Evolutionary conservation across 2,113 vertebrate genomes (phyloP).

Genomic region (Dicerorhinus sumatrensis): DNA sequence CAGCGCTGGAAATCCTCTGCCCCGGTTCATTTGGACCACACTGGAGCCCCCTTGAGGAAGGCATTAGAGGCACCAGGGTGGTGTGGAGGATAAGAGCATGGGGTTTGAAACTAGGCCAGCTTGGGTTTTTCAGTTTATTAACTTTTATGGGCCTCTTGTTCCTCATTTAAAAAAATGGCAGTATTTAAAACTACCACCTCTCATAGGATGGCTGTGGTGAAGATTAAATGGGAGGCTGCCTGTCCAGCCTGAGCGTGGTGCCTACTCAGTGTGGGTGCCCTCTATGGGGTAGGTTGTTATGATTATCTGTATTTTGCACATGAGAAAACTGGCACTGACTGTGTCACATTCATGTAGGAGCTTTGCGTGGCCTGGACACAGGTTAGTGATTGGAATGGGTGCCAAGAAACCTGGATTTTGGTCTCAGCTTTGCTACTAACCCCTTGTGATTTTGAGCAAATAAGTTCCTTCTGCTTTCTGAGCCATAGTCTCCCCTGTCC

Average conservation of each 20-base stretch:
- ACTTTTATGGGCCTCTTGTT: not conserved
- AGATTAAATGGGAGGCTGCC: not conserved
- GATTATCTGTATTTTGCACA: not conserved
- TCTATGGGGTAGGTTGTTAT: not conserved
- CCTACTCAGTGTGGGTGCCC: rapidly evolving
- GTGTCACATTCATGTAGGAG: not conserved
- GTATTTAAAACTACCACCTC: not conserved
- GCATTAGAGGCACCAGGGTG: rapidly evolving
- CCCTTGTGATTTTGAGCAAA: not conserved
- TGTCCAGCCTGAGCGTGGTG: not conserved
- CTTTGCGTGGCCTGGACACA: not conserved
- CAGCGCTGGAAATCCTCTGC: not conserved
- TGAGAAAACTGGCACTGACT: not conserved
- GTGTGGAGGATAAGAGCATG: not conserved
- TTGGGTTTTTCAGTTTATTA: not conserved
- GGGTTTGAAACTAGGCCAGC: not conserved
- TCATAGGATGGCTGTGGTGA: not conserved
- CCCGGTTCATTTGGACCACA: rapidly evolving
- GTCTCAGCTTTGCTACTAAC: not conserved
- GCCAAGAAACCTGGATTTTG: not conserved
- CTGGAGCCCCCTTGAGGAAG: not conserved
- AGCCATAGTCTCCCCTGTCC: not conserved
- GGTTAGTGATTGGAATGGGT: not conserved
- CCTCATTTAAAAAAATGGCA: not conserved
- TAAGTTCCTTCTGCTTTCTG: not conserved